Conservation (phyloP, 2,888 invertebrate species). For the Elegia similella region DNA sequence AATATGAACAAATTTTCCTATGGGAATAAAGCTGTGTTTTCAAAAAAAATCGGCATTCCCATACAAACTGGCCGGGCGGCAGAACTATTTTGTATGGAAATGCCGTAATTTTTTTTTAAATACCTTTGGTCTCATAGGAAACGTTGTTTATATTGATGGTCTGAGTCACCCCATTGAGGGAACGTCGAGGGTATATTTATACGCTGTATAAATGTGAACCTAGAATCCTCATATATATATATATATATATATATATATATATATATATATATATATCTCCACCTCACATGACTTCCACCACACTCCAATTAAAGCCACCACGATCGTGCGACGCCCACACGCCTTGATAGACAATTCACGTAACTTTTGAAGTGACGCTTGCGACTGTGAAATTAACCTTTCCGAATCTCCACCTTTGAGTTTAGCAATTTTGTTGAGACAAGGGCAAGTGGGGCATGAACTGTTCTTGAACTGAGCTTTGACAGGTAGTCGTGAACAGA, state of each 20-base stretch:
- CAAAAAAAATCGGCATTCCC: too few species aligned
- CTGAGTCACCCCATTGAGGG: too few species aligned
- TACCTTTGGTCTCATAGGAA: too few species aligned
- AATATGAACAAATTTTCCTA: too few species aligned
- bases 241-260: neutral
- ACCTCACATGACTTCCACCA: neutral
- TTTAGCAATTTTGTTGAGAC: constrained; percentile 1
- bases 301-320: constrained; percentile 4
- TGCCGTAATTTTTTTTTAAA: too few species aligned
- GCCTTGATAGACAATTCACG: constrained; percentile 5
- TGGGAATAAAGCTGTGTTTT: too few species aligned
- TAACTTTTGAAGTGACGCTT: constrained; percentile 7
- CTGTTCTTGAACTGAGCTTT: neutral
- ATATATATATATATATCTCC: neutral
- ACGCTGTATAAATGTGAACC: too few species aligned
- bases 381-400: constrained; percentile 14
- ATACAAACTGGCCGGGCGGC: too few species aligned
- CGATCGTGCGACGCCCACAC: constrained; percentile 7
- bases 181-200: too few species aligned
- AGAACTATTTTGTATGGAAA: too few species aligned
- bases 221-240: too few species aligned
- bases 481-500: neutral
- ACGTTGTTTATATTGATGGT: too few species aligned
- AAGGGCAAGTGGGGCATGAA: constrained; percentile 8
- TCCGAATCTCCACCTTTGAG: constrained; percentile 12